phyloP scores from a whole-genome alignment of 2,113 vertebrate genomes.

The Gopherus evgoodei region DNA sequence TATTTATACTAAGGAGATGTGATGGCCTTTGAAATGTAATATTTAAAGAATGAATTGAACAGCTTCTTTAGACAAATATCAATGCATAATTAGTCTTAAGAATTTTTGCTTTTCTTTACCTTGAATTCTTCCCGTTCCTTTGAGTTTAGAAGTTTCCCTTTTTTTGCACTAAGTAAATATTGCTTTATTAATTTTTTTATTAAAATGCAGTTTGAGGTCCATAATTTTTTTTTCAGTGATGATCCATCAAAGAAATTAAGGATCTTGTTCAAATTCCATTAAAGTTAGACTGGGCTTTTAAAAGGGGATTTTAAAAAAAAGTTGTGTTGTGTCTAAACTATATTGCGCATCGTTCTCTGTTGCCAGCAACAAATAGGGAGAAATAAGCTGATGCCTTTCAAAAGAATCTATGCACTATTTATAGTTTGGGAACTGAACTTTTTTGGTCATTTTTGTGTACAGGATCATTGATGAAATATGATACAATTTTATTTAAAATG shows the following conservation, averaged over 20 bases:
- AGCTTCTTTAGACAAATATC: background rate
- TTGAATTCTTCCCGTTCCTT: background rate
- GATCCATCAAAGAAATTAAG: background rate
- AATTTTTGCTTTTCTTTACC: background rate
- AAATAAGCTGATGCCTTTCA: conserved; percentile 11
- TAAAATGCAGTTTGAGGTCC: background rate
- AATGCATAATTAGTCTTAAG: background rate
- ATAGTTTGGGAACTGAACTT: background rate
- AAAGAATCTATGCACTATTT: background rate
- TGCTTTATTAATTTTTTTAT: background rate
- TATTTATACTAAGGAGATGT: background rate
- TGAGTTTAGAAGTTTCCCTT: background rate
- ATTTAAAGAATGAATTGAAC: background rate
- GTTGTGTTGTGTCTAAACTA: background rate
- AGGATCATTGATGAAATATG: background rate
- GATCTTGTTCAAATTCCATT: background rate
- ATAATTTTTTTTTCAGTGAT: background rate
- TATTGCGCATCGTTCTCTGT: background rate
- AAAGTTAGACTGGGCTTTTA: background rate
- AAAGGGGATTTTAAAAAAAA: background rate
- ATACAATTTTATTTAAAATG: conserved; percentile 28
- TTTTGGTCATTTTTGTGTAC: background rate
- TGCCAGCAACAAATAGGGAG: background rate
- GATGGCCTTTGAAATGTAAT: background rate
- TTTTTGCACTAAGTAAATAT: background rate